These are phyloP conservation scores for Armadillidium nasatum DNA, from an alignment of 1,140 invertebrate genomes.

Conservation along the genomic window DNA sequence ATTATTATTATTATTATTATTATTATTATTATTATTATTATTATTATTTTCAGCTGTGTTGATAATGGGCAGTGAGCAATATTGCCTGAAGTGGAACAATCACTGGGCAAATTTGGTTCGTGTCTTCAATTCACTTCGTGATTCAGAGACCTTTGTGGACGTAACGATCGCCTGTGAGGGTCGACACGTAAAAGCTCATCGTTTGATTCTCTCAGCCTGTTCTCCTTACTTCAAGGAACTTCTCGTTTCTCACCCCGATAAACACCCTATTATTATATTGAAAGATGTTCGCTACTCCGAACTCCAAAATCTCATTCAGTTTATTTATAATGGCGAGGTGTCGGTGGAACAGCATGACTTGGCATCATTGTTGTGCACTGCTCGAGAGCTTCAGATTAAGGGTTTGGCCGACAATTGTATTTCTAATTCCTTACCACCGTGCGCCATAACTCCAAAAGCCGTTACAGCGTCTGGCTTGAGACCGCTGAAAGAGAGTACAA, in stretches of 20 bases:
- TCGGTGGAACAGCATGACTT: constrained; percentile 87
- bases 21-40: no score
- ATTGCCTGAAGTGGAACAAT: constrained; percentile 91
- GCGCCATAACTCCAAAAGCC: not conserved
- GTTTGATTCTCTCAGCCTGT: constrained; percentile 88
- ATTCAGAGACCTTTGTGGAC: constrained; percentile 83
- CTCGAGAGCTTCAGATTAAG: constrained; percentile 71
- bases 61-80: constrained; percentile 73
- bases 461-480: not conserved
- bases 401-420: constrained; percentile 73
- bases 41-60: constrained; percentile 56
- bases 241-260: constrained; percentile 86
- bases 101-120: constrained; percentile 77
- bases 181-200: constrained; percentile 83
- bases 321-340: constrained; percentile 90
- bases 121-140: constrained; percentile 84
- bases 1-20: no score
- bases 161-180: constrained; percentile 87
- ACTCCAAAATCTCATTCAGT: constrained; percentile 79
- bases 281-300: constrained; percentile 81
- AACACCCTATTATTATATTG: constrained; percentile 84
- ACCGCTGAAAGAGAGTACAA: not conserved
- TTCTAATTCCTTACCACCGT: not conserved
- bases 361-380: constrained; percentile 75
- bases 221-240: constrained; percentile 86